phyloP scores from a whole-genome alignment of 2,113 vertebrate genomes.

The Dicentrarchus labrax region DNA sequence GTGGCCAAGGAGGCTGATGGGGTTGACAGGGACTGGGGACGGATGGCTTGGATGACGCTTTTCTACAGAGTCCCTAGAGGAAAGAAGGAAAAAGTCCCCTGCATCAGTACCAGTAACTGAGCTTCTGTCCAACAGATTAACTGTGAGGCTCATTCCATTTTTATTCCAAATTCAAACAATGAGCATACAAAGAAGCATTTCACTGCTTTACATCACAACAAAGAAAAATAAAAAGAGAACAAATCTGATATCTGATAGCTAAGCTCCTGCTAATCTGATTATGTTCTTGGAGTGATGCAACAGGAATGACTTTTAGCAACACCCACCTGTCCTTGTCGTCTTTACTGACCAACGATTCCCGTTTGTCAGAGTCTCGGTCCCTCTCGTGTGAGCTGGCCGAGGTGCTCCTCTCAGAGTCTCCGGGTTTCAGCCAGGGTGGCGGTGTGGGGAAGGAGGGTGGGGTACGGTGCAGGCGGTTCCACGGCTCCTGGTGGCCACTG shows the following conservation, averaged over 20 bases:
- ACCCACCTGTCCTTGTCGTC: slow-evolving; percentile 98
- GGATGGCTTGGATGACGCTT: slow-evolving; percentile 94
- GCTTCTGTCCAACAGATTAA: background rate
- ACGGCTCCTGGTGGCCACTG: slow-evolving; percentile 94
- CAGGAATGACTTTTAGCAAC: background rate
- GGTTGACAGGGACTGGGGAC: slow-evolving; percentile 89
- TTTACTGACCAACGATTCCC: slow-evolving; percentile 92
- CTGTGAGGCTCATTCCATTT: background rate
- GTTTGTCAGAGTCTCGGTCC: slow-evolving; percentile 94
- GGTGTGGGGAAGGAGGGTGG: slow-evolving; percentile 98
- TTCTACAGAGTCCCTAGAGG: slow-evolving; percentile 90
- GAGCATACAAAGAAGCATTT: background rate
- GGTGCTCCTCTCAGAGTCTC: slow-evolving; percentile 93
- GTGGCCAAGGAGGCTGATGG: slow-evolving; percentile 90
- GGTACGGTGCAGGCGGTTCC: slow-evolving; percentile 98
- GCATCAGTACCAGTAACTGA: background rate
- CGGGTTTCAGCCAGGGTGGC: slow-evolving; percentile 97
- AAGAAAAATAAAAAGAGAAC: background rate
- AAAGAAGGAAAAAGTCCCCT: background rate
- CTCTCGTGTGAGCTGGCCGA: slow-evolving; percentile 94
- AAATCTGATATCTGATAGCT: background rate
- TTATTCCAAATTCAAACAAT: background rate
- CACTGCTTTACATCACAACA: background rate
- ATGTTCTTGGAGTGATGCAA: background rate
- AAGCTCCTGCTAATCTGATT: background rate